Conservation (phyloP, 2,113 vertebrate genomes). For the Proteles cristata region DNA sequence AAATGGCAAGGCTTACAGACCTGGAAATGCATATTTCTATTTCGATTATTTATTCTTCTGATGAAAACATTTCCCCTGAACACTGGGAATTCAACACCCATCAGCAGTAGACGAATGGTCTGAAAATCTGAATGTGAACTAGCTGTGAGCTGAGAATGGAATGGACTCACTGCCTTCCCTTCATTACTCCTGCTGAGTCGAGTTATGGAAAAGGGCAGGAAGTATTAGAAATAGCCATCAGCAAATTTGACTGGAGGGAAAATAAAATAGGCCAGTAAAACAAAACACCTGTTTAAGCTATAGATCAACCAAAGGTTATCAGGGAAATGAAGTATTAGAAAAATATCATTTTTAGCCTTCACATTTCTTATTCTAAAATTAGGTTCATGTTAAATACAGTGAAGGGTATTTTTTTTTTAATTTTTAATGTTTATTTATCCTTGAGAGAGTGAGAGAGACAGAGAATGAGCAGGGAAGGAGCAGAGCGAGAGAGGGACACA, state of each 20-base stretch:
- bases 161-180: background rate
- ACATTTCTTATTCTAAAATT: constrained; percentile 63
- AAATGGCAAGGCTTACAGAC: constrained; percentile 18
- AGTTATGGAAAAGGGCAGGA: constrained; percentile 58
- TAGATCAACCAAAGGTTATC: constrained; percentile 75
- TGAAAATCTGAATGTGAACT: background rate
- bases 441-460: too few species aligned
- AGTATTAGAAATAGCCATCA: constrained; percentile 49
- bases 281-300: constrained; percentile 66
- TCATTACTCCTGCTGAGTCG: background rate
- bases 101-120: background rate
- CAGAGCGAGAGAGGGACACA: too few species aligned
- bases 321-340: constrained; percentile 62
- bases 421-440: too few species aligned
- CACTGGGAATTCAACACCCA: background rate
- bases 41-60: constrained; percentile 55
- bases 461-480: too few species aligned
- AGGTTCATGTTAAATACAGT: background rate
- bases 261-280: constrained; percentile 36
- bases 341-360: constrained; percentile 63
- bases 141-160: background rate
- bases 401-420: background rate
- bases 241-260: constrained; percentile 13
- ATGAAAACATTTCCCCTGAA: constrained; percentile 47
- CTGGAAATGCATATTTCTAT: constrained; percentile 48